These are phyloP conservation scores for Eudorcas thomsonii DNA, from an alignment of 2,113 vertebrate genomes.

Conservation along the genomic window DNA sequence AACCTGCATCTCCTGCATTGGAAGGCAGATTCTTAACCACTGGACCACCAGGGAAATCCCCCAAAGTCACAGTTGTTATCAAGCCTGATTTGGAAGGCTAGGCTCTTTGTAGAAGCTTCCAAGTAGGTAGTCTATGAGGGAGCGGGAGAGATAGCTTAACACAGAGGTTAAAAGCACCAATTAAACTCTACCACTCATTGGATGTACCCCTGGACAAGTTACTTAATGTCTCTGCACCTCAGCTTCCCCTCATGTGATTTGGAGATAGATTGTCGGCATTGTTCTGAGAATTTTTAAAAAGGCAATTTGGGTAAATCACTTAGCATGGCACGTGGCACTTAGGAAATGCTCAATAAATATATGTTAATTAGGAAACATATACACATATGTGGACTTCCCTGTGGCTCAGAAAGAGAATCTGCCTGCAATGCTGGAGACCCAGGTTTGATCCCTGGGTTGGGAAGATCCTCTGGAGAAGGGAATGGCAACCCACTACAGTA, in stretches of 20 bases:
- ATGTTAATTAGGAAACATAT: neutral
- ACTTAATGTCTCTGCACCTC: neutral
- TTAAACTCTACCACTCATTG: neutral
- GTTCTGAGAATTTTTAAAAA: neutral
- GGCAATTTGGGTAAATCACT: neutral
- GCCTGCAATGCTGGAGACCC: fast-evolving
- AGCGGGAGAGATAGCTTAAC: neutral
- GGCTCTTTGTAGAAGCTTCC: neutral
- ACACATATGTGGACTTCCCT: neutral
- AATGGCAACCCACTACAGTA: neutral
- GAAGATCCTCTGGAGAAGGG: neutral
- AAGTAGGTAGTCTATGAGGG: neutral
- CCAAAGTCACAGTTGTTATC: neutral
- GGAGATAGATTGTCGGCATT: neutral
- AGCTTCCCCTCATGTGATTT: neutral
- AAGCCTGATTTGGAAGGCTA: neutral
- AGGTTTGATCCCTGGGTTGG: neutral
- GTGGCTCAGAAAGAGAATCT: neutral
- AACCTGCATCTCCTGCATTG: neutral
- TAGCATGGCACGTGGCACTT: neutral
- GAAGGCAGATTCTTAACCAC: neutral
- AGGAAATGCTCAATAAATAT: neutral
- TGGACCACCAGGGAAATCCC: neutral
- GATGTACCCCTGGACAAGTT: neutral
- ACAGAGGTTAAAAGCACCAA: neutral